phyloP scores from a whole-genome alignment of 2,888 invertebrate genomes.

The Mystacides longicornis region DNA sequence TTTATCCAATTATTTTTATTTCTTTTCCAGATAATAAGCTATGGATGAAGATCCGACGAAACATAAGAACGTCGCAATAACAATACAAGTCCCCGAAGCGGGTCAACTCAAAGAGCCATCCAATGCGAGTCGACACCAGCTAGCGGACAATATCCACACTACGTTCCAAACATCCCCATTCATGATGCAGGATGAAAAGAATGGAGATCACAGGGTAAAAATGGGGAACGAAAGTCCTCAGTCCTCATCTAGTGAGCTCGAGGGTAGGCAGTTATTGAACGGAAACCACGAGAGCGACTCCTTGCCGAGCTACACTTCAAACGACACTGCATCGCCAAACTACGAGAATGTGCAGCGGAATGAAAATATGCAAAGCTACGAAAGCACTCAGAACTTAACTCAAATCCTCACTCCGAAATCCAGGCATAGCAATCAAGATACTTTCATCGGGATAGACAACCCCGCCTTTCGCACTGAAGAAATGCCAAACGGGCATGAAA shows the following conservation, averaged over 20 bases:
- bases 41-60: not conserved
- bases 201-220: slow-evolving; percentile 15
- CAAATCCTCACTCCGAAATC: slow-evolving; percentile 32
- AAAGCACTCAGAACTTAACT: slow-evolving; percentile 36
- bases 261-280: slow-evolving; percentile 18
- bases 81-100: not conserved
- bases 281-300: slow-evolving; percentile 31
- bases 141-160: slow-evolving; percentile 18
- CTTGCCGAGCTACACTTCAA: slow-evolving; percentile 17
- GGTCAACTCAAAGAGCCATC: not conserved
- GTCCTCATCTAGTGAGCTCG: slow-evolving; percentile 12
- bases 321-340: slow-evolving; percentile 14
- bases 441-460: slow-evolving; percentile 40
- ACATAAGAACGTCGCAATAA: not conserved
- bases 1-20: not conserved
- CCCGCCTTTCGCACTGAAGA: slow-evolving; percentile 36
- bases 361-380: slow-evolving; percentile 37
- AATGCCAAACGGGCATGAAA: slow-evolving; percentile 42
- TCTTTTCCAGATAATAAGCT: not conserved
- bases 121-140: not conserved
- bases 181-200: slow-evolving; percentile 24
- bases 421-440: slow-evolving; percentile 9
- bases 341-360: slow-evolving; percentile 34
- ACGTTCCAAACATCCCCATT: slow-evolving; percentile 20
- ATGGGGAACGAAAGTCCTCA: slow-evolving; percentile 13